Evolutionary conservation across 1,140 invertebrate species (phyloP).

Genomic region (Cherax destructor): DNA sequence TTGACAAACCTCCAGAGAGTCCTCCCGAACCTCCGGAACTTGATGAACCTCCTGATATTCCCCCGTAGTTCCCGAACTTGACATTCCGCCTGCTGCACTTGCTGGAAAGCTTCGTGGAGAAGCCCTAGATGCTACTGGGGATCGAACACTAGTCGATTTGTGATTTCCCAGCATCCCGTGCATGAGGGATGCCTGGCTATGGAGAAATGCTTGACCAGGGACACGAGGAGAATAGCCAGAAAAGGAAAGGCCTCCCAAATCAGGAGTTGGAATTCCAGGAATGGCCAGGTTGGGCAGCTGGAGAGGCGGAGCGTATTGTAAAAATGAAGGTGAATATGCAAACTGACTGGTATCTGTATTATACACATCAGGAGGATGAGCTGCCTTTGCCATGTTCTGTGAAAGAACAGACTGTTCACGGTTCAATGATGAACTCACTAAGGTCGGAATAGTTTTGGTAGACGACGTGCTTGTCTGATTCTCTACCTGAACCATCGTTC

Average conservation of each 20-base stretch:
- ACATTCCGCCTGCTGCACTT: neutral
- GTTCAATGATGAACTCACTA: slow-evolving; percentile 30
- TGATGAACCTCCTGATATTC: neutral
- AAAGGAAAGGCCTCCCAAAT: slow-evolving; percentile 61
- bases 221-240: slow-evolving; percentile 28
- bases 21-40: neutral
- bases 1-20: neutral
- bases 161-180: slow-evolving; percentile 15
- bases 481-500: slow-evolving; percentile 80
- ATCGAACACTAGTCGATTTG: slow-evolving; percentile 16
- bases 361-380: slow-evolving; percentile 29
- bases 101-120: neutral
- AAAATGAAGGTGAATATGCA: slow-evolving; percentile 78
- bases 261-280: slow-evolving; percentile 73
- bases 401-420: slow-evolving; percentile 33
- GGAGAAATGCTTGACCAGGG: slow-evolving; percentile 17
- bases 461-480: slow-evolving; percentile 57
- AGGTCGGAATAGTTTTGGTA: slow-evolving; percentile 61
- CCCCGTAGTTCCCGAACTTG: neutral
- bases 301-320: slow-evolving; percentile 79
- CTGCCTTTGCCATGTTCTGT: slow-evolving; percentile 30
- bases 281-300: slow-evolving; percentile 78
- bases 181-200: neutral
- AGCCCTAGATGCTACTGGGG: slow-evolving; percentile 8
- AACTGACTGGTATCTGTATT: slow-evolving; percentile 74